A percentile compares a stretch with the other conserved stretches of the same genome.
Conservation (phyloP, 2,113 vertebrate species). For the Corvus cornix region DNA sequence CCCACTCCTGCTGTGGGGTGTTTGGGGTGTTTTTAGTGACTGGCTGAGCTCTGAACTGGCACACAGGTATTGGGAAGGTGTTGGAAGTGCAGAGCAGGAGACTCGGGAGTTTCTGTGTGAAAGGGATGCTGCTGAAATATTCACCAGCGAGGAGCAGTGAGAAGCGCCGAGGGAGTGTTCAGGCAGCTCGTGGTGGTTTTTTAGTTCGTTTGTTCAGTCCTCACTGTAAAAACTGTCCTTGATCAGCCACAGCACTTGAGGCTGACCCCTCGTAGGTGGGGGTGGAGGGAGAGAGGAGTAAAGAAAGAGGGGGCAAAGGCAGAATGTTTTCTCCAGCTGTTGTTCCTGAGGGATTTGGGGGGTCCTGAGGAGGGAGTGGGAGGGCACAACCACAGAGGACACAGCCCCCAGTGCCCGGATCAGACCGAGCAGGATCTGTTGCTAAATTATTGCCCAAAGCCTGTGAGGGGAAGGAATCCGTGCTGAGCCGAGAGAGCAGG, state of each 20-base stretch:
- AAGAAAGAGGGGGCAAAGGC: background rate
- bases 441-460: background rate
- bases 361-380: background rate
- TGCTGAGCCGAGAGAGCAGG: background rate
- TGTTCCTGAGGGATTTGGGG: background rate
- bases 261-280: rapidly evolving
- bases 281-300: background rate
- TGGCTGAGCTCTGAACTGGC: background rate
- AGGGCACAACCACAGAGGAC: background rate
- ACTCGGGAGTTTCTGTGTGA: rapidly evolving
- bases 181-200: background rate
- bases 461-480: background rate
- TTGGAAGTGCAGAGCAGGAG: background rate
- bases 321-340: background rate
- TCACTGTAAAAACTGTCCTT: background rate
- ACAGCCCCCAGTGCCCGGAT: background rate
- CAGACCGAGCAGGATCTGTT: background rate
- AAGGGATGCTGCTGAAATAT: background rate
- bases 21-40: rapidly evolving
- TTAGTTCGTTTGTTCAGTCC: background rate
- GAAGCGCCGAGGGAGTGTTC: rapidly evolving
- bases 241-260: background rate
- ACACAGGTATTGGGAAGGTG: background rate
- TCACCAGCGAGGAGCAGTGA: background rate
- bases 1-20: background rate